Conservation (phyloP, 2,113 vertebrate species). For the Triplophysa tibetana region DNA sequence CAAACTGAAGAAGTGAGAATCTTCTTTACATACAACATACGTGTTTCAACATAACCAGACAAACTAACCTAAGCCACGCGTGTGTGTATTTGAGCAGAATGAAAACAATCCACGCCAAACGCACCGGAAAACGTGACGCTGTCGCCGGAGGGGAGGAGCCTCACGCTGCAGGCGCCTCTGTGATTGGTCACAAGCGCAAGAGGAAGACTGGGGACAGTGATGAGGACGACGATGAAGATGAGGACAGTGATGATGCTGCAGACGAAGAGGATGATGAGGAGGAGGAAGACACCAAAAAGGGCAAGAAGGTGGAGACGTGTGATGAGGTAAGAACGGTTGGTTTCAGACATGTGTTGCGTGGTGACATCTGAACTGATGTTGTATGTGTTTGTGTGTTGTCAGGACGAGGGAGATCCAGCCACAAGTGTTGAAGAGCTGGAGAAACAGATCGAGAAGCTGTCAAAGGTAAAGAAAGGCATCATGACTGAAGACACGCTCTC, state of each 20-base stretch:
- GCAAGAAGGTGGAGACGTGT: slow-evolving; percentile 87
- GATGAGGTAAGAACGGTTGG: slow-evolving; percentile 83
- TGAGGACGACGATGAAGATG: slow-evolving; percentile 88
- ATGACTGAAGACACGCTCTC: not conserved
- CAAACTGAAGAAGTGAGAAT: slow-evolving; percentile 94
- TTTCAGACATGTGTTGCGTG: not conserved
- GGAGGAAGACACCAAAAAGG: slow-evolving; percentile 94
- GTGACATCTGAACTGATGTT: not conserved
- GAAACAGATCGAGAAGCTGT: slow-evolving; percentile 96
- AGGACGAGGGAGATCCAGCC: slow-evolving; percentile 95
- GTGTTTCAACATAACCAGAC: too few relatives aligned
- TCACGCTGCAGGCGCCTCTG: slow-evolving; percentile 79
- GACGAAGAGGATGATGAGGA: slow-evolving; percentile 97
- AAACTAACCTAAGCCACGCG: too few relatives aligned
- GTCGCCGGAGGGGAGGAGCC: slow-evolving; percentile 80
- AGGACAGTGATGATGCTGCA: slow-evolving; percentile 82
- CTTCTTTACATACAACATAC: too few relatives aligned
- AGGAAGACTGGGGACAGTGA: slow-evolving; percentile 90
- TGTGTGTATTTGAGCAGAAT: slow-evolving; percentile 73
- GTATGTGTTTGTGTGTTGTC: slow-evolving; percentile 30
- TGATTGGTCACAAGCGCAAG: slow-evolving; percentile 84
- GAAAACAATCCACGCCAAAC: slow-evolving; percentile 92
- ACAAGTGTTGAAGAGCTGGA: slow-evolving; percentile 95
- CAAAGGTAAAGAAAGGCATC: slow-evolving; percentile 80
- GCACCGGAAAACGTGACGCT: slow-evolving; percentile 87